phyloP scores from a whole-genome alignment of 2,797 vertebrate genomes.

The Sciurus carolinensis region DNA sequence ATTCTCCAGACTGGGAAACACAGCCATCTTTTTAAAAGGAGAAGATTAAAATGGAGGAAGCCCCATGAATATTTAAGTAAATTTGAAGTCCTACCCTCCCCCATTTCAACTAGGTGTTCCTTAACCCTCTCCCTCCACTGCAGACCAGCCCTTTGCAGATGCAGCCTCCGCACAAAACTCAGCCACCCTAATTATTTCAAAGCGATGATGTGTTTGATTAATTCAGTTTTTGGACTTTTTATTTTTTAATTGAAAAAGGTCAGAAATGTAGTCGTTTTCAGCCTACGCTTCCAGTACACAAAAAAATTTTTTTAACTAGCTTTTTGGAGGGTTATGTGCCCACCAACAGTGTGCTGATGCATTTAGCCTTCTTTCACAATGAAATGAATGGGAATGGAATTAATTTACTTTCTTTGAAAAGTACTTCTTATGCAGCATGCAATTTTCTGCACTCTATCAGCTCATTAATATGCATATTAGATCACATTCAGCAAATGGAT shows the following conservation, averaged over 20 bases:
- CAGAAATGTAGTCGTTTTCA: not conserved
- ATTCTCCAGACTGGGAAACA: slow-evolving; percentile 86
- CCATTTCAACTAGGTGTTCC: slow-evolving; percentile 68
- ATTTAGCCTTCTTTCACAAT: slow-evolving; percentile 24
- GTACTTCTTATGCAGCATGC: not conserved
- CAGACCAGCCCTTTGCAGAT: not conserved
- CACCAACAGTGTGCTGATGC: not conserved
- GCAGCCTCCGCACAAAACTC: not conserved
- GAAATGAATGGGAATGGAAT: not conserved
- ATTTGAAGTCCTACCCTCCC: slow-evolving; percentile 86
- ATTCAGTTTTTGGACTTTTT: not conserved
- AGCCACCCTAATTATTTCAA: not conserved
- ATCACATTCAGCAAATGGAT: not conserved
- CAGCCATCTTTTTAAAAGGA: slow-evolving; percentile 90
- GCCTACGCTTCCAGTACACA: not conserved
- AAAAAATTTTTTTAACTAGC: not conserved
- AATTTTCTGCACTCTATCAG: slow-evolving; percentile 37
- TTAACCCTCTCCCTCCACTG: slow-evolving; percentile 81
- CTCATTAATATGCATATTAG: slow-evolving; percentile 70
- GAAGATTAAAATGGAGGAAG: slow-evolving; percentile 93
- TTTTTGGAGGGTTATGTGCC: slow-evolving; percentile 30
- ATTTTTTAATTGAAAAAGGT: not conserved
- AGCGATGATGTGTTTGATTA: not conserved
- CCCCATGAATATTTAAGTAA: slow-evolving; percentile 90
- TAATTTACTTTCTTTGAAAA: slow-evolving; percentile 41